A percentile compares a stretch with the other conserved stretches of the same genome.
Conservation (phyloP, 2,888 invertebrate genomes). For the Uloborus plumipes region DNA sequence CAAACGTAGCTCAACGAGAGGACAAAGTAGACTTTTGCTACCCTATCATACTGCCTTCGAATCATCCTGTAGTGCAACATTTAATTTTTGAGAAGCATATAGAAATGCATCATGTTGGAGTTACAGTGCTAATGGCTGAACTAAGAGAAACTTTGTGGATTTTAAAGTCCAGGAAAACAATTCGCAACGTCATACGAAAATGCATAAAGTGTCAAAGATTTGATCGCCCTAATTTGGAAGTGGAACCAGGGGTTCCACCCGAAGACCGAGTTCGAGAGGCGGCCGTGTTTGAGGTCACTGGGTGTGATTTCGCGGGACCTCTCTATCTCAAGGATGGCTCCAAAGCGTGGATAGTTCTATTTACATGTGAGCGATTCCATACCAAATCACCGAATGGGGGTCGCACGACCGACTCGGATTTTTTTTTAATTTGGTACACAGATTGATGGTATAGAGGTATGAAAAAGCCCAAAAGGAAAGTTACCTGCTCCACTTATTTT, state of each 20-base stretch:
- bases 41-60: neutral
- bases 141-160: neutral
- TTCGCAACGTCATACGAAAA: neutral
- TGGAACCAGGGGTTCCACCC: neutral
- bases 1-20: neutral
- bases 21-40: neutral
- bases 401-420: no score
- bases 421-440: no score
- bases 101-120: neutral
- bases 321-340: conserved; percentile 5
- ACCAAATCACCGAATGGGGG: no score
- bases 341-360: neutral
- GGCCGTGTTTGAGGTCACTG: neutral
- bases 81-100: neutral
- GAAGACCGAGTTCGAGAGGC: conserved; percentile 13
- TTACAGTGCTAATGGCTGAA: neutral
- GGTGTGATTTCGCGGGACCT: neutral
- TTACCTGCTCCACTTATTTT: no score
- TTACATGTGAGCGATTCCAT: no score
- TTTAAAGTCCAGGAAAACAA: neutral
- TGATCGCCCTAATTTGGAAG: neutral
- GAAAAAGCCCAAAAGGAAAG: no score
- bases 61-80: neutral
- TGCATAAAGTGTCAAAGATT: neutral
- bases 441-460: no score